A percentile compares a stretch with the other conserved stretches of the same genome.
Evolutionary conservation across 2,113 vertebrate genomes (phyloP).

Genomic region (Sciurus niger): DNA sequence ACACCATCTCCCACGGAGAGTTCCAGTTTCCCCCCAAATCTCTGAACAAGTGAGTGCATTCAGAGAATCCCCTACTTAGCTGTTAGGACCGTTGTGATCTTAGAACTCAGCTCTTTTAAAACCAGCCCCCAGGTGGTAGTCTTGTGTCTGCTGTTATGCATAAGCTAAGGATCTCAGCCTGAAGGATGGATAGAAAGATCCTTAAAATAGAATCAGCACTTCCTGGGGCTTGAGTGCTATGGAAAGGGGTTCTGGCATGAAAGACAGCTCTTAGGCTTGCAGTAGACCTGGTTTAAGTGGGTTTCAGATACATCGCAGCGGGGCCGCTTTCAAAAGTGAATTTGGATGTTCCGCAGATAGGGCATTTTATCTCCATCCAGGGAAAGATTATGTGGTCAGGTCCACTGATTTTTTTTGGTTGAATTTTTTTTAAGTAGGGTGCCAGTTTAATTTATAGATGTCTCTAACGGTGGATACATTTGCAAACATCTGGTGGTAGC

Average conservation of each 20-base stretch:
- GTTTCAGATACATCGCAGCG: rapidly evolving
- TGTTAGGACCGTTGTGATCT: background rate
- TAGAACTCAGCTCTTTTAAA: background rate
- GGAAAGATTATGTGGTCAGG: background rate
- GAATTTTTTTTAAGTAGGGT: background rate
- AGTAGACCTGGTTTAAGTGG: background rate
- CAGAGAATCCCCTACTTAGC: background rate
- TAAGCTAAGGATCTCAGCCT: background rate
- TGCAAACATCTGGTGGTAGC: background rate
- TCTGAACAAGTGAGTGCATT: constrained; percentile 93
- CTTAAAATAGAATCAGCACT: constrained; percentile 14
- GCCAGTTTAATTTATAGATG: background rate
- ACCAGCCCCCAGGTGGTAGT: background rate
- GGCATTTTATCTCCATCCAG: background rate
- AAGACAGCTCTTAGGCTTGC: rapidly evolving
- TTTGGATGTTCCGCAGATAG: background rate
- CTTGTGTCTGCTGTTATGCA: too few species aligned
- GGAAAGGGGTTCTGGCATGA: background rate
- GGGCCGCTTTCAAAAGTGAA: background rate
- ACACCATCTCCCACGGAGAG: constrained; percentile 95
- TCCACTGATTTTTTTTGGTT: background rate
- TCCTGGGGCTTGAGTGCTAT: background rate
- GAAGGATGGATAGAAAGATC: too few species aligned
- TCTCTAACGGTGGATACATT: background rate
- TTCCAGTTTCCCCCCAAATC: constrained; percentile 98